Base-by-base conservation (phyloP, 2,888 invertebrate genomes). In the Chaetogeoica ovagalla region DNA sequence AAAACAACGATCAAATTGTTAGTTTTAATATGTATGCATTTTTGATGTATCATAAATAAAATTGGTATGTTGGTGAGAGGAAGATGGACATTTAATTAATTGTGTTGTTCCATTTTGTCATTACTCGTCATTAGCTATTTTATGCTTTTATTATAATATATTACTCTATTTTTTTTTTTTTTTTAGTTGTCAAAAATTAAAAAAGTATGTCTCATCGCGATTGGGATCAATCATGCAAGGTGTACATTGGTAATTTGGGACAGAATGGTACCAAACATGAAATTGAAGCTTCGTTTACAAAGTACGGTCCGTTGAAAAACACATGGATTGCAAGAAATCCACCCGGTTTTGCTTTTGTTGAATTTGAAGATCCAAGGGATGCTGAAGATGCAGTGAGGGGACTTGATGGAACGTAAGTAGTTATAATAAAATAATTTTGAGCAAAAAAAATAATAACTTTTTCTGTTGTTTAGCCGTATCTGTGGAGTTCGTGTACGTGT, bases 291-390 rank as follows among this genome's bases (percentile, higher is more conserved):
- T 91, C 93, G 15, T 96, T 96, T 86, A 90, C 91, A 81, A 94
- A 94, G 87, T 96, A 94, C 86, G 96, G 96, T 13, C 93, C 93
- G 63, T 89, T 96, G 83, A 90, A 94, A 84, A 96, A 95, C 87
- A 95, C 96, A 70, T 96, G 96, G 96, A 95, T 97, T 74, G 96
- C 96, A 0, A 89, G 96, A 85, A 95, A 96, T 86, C 96, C 96
- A 62, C 95, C 96, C 9, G 96, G 95, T 23, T 95, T 95, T 87
- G 95, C 95, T 0, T 95, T 95, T 87, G 94, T 94, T 7, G 95
- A 95, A 87, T 95, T 91, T 86, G 94, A 95, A 87, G 95, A 96
- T 85, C 91, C 93, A 21, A 88, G 95, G 82, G 96, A 96, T 86
- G 95, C 95, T 19, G 94, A 94, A 86, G 95, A 95, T 86, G 91